Conservation (phyloP, 1,140 invertebrate species). For the Scaptomyza hsui region DNA sequence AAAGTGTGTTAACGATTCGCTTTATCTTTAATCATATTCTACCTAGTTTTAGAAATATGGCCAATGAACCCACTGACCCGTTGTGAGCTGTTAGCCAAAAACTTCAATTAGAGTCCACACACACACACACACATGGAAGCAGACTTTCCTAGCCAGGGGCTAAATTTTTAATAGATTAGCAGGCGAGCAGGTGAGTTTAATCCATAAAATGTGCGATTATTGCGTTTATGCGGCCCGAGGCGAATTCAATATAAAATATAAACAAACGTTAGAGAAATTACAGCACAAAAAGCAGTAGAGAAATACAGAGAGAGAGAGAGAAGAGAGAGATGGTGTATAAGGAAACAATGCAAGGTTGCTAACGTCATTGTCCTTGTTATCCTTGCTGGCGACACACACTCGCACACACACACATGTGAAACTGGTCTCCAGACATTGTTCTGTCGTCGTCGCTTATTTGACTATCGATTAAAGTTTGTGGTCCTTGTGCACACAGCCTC, state of each 20-base stretch:
- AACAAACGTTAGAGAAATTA: slow-evolving; percentile 82
- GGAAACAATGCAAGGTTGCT: slow-evolving; percentile 2
- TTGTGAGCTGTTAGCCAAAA: neutral
- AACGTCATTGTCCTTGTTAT: slow-evolving; percentile 18
- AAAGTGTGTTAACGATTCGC: neutral
- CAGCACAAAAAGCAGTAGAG: slow-evolving; percentile 54
- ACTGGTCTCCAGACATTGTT: slow-evolving; percentile 33
- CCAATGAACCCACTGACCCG: neutral
- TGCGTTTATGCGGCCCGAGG: slow-evolving; percentile 77
- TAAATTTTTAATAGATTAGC: slow-evolving; percentile 67
- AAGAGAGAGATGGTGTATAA: slow-evolving; percentile 1
- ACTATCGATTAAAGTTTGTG: slow-evolving; percentile 81
- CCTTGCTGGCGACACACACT: slow-evolving; percentile 19
- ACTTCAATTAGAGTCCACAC: slow-evolving; percentile 8
- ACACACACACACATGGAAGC: slow-evolving; percentile 4
- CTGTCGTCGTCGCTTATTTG: slow-evolving; percentile 57
- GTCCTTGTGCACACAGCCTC: slow-evolving; percentile 64
- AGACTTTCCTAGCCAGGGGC: slow-evolving; percentile 17
- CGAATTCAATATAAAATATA: slow-evolving; percentile 80
- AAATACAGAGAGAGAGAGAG: neutral
- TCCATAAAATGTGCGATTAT: slow-evolving; percentile 83
- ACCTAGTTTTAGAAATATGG: neutral
- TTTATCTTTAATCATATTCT: neutral
- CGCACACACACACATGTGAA: slow-evolving; percentile 25
- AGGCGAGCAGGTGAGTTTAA: slow-evolving; percentile 77